Evolutionary conservation across 2,113 vertebrate species (phyloP).

Genomic region (Lepidothrix coronata): DNA sequence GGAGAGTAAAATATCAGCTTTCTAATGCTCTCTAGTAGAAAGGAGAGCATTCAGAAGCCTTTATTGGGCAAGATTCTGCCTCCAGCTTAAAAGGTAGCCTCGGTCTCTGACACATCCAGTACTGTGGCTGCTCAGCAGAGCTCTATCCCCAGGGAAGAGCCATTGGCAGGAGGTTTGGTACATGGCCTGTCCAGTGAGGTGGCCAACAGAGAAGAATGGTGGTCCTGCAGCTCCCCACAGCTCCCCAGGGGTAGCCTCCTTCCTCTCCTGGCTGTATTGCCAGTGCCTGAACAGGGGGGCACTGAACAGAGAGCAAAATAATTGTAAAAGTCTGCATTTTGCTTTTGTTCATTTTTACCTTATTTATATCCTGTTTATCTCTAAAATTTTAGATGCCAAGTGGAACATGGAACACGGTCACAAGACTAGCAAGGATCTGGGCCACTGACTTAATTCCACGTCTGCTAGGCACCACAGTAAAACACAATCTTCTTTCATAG

Average conservation of each 20-base stretch:
- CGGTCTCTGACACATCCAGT: not conserved
- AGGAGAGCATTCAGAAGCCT: not conserved
- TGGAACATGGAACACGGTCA: not conserved
- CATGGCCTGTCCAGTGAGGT: not conserved
- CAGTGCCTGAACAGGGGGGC: fast-evolving
- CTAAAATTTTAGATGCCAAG: not conserved
- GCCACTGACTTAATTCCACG: not conserved
- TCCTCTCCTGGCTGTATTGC: fast-evolving
- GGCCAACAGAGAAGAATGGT: not conserved
- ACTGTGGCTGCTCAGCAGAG: not conserved
- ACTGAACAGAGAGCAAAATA: not conserved
- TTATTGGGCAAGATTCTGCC: not conserved
- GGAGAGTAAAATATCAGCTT: not conserved
- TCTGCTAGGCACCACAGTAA: not conserved
- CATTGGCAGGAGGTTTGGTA: not conserved
- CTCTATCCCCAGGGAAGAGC: not conserved
- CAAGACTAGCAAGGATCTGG: not conserved
- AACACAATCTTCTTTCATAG: not conserved
- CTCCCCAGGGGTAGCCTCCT: not conserved
- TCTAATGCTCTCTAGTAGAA: not conserved
- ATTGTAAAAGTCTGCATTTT: not conserved
- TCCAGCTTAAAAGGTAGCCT: not conserved
- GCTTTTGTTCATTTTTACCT: not conserved
- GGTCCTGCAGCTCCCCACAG: not conserved
- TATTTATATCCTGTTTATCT: not conserved